Evolutionary conservation across 2,113 vertebrate species (phyloP).

Genomic region (Emydocephalus ijimae): DNA sequence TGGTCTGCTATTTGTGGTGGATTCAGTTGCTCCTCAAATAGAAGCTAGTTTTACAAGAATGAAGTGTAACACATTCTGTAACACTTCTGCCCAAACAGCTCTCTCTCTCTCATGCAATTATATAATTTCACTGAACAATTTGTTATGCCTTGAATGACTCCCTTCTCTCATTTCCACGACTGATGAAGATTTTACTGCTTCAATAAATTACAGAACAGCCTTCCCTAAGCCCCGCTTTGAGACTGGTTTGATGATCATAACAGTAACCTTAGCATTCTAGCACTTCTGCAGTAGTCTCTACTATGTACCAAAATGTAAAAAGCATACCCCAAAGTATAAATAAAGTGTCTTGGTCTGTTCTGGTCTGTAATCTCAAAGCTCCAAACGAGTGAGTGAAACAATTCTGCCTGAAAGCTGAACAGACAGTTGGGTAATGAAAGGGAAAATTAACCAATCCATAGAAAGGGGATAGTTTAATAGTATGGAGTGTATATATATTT

Average conservation of each 20-base stretch:
- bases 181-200: not conserved
- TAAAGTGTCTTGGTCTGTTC: fast-evolving
- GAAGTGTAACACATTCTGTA: not conserved
- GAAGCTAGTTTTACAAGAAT: not conserved
- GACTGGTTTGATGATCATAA: fast-evolving
- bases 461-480: slow-evolving; percentile 46
- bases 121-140: not conserved
- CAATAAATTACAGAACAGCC: not conserved
- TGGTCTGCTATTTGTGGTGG: not conserved
- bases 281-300: not conserved
- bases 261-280: not conserved
- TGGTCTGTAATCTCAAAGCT: not conserved
- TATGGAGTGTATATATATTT: slow-evolving; percentile 61
- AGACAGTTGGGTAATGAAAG: slow-evolving; percentile 60
- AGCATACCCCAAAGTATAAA: not conserved
- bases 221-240: not conserved
- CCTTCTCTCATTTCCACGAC: not conserved
- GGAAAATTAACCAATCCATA: slow-evolving; percentile 44
- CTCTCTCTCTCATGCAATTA: not conserved
- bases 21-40: not conserved
- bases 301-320: not conserved
- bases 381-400: slow-evolving; percentile 26
- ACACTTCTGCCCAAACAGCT: not conserved
- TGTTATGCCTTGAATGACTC: not conserved
- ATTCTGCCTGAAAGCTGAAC: slow-evolving; percentile 42